These are phyloP conservation scores for Timema podura DNA, from an alignment of 2,888 invertebrate genomes.

Conservation along the genomic window DNA sequence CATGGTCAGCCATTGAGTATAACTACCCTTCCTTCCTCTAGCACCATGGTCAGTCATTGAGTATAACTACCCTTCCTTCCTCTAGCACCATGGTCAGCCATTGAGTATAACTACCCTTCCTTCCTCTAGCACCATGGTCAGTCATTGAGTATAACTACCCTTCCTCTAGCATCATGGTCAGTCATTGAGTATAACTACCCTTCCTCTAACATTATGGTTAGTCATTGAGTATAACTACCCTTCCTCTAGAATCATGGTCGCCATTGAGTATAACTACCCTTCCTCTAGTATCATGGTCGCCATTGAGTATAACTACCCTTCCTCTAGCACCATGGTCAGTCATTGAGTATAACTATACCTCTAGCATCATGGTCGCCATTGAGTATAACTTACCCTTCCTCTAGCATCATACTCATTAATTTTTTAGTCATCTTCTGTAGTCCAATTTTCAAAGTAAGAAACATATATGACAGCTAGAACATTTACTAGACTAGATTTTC, in stretches of 20 bases:
- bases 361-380: neutral
- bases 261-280: neutral
- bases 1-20: too few species aligned
- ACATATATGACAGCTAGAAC: too few species aligned
- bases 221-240: neutral
- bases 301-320: neutral
- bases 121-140: neutral
- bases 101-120: neutral
- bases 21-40: too few species aligned
- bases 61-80: neutral
- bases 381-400: neutral
- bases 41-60: neutral
- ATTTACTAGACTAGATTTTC: too few species aligned
- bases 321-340: neutral
- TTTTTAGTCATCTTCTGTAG: too few species aligned
- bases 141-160: too few species aligned
- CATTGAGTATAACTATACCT: neutral
- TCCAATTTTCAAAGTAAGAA: too few species aligned
- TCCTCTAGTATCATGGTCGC: too few species aligned
- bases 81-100: neutral
- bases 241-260: neutral
- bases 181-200: neutral
- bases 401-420: too few species aligned
- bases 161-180: too few species aligned
- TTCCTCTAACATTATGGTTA: neutral